These are phyloP conservation scores for Paramuricea clavata DNA, from an alignment of 92 coral and sea anemone genomes.

Conservation along the genomic window DNA sequence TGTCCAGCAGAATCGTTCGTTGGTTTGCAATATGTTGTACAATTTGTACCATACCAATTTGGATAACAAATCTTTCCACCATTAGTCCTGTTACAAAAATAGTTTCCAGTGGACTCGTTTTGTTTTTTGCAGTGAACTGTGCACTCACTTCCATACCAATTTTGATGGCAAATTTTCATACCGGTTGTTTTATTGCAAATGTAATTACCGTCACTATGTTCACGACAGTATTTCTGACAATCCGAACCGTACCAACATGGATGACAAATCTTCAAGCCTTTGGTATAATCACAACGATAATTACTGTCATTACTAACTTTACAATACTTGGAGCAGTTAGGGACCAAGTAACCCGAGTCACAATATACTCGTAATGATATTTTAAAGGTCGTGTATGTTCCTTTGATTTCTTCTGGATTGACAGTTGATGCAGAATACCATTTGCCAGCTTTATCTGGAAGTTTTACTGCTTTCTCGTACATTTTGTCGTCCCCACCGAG, in stretches of 20 bases:
- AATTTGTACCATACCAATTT: conserved; percentile 28
- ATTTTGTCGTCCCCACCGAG: neutral
- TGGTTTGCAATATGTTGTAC: conserved; percentile 20
- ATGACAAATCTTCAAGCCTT: conserved; percentile 53
- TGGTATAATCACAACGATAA: conserved; percentile 72
- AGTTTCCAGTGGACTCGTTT: conserved; percentile 36
- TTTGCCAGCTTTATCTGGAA: conserved; percentile 6
- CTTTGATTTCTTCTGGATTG: neutral
- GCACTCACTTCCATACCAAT: conserved; percentile 51
- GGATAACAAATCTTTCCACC: conserved; percentile 62
- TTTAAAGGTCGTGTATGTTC: neutral
- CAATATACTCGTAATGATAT: conserved; percentile 74
- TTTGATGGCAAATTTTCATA: conserved; percentile 42
- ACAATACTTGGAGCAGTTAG: conserved; percentile 73
- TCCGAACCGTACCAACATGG: conserved; percentile 7
- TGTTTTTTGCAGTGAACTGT: conserved; percentile 16
- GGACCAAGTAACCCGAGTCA: conserved; percentile 71
- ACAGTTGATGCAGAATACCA: neutral
- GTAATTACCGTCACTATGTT: neutral
- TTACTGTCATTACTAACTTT: conserved; percentile 63
- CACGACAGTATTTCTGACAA: conserved; percentile 13
- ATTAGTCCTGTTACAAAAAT: conserved; percentile 9
- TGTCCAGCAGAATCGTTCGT: conserved; percentile 8
- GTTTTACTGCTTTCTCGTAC: neutral
- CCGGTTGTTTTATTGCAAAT: conserved; percentile 45